Conservation (phyloP, 2,113 vertebrate genomes). For the Poeciliopsis occidentalis region DNA sequence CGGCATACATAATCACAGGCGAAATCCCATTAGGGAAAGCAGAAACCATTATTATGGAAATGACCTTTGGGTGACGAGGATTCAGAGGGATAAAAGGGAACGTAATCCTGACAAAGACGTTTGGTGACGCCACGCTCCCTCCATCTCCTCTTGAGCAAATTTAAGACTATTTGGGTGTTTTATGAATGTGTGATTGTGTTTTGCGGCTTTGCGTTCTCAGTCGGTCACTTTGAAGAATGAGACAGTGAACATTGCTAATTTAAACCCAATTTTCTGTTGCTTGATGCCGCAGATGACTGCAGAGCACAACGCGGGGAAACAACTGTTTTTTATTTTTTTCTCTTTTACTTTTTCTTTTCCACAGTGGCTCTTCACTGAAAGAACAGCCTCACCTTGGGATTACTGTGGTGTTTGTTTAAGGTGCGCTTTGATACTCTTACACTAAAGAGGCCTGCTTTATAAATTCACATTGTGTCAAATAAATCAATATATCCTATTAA, state of each 20-base stretch:
- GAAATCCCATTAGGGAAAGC: constrained; percentile 75
- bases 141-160: constrained; percentile 51
- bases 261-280: constrained; percentile 11
- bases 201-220: constrained; percentile 15
- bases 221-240: constrained; percentile 19
- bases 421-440: constrained; percentile 70
- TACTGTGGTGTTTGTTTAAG: constrained; percentile 72
- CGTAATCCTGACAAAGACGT: constrained; percentile 67
- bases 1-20: constrained; percentile 74
- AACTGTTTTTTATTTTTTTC: background rate
- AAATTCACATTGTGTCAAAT: constrained; percentile 76
- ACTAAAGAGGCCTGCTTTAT: constrained; percentile 70
- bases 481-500: constrained; percentile 78
- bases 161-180: constrained; percentile 42
- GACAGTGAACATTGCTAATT: constrained; percentile 30
- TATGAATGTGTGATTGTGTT: constrained; percentile 27
- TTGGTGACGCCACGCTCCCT: constrained; percentile 41
- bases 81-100: constrained; percentile 67
- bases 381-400: constrained; percentile 58
- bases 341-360: background rate
- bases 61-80: constrained; percentile 76
- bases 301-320: constrained; percentile 10
- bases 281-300: constrained; percentile 23
- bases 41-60: constrained; percentile 79
- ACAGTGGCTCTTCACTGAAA: constrained; percentile 42